Conservation (phyloP, 2,888 invertebrate genomes). For the Campoletis raptor region DNA sequence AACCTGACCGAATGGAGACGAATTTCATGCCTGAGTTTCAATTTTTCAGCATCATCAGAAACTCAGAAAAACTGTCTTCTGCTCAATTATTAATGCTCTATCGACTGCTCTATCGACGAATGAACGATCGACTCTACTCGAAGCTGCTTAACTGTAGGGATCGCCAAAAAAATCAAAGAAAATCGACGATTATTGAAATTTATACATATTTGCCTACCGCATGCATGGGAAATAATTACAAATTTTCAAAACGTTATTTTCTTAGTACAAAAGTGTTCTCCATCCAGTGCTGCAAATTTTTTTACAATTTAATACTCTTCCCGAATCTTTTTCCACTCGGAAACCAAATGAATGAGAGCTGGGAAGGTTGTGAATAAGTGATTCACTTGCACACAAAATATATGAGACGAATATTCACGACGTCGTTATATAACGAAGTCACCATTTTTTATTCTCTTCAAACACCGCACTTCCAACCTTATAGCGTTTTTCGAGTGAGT, state of each 20-base stretch:
- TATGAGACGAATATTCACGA: background rate
- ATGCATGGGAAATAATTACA: no score
- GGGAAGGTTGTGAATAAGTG: background rate
- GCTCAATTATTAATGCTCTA: no score
- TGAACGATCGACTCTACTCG: no score
- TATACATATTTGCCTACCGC: no score
- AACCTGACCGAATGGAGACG: no score
- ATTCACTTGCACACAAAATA: background rate
- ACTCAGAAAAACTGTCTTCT: no score
- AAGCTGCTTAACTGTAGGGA: no score
- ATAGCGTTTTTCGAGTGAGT: slow-evolving; percentile 21
- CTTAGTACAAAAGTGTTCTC: background rate
- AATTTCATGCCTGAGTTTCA: no score
- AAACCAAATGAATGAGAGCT: background rate
- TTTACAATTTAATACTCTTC: background rate
- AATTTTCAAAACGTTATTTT: background rate
- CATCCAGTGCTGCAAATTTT: background rate
- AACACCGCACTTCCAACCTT: background rate
- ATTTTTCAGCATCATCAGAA: no score
- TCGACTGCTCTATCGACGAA: no score
- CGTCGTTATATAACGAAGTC: slow-evolving; percentile 2
- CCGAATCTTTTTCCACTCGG: background rate
- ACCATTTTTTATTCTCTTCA: background rate
- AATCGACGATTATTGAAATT: no score
- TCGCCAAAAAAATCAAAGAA: no score